Evolutionary conservation across 2,888 invertebrate species (phyloP).

Genomic region (Bombylius major): DNA sequence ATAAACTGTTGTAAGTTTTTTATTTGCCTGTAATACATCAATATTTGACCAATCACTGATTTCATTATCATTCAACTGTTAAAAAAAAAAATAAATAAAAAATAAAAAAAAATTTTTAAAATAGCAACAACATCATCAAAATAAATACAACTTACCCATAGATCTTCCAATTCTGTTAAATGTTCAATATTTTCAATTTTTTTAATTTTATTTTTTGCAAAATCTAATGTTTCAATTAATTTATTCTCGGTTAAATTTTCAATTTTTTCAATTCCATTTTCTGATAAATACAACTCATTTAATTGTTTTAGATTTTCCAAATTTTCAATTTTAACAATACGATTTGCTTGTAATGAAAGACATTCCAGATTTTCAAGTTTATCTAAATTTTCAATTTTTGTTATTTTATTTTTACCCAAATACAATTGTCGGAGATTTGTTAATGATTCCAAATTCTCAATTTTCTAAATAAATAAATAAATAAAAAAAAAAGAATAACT

Average conservation of each 20-base stretch:
- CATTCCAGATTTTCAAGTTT: constrained; percentile 58
- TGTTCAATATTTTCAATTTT: constrained; percentile 65
- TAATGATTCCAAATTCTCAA: constrained; percentile 73
- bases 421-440: constrained; percentile 64
- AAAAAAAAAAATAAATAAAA: constrained; percentile 16
- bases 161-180: constrained; percentile 70
- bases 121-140: background rate
- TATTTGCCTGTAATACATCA: constrained; percentile 55
- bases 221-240: constrained; percentile 72
- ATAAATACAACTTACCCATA: constrained; percentile 63
- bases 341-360: constrained; percentile 83
- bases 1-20: constrained; percentile 71
- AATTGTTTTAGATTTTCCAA: constrained; percentile 59
- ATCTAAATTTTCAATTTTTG: constrained; percentile 70
- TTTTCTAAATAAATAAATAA: constrained; percentile 44
- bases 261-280: constrained; percentile 75
- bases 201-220: constrained; percentile 77
- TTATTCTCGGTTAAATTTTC: constrained; percentile 61
- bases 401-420: constrained; percentile 91
- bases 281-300: constrained; percentile 82
- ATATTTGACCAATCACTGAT: constrained; percentile 76
- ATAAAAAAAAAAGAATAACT: no score
- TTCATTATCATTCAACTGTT: constrained; percentile 81
- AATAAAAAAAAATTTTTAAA: constrained; percentile 1
- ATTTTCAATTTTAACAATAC: constrained; percentile 77